A percentile compares a stretch with the other conserved stretches of the same genome.
phyloP scores from a whole-genome alignment of 64 coral and sea anemone species.

The Dendronephthya gigantea region DNA sequence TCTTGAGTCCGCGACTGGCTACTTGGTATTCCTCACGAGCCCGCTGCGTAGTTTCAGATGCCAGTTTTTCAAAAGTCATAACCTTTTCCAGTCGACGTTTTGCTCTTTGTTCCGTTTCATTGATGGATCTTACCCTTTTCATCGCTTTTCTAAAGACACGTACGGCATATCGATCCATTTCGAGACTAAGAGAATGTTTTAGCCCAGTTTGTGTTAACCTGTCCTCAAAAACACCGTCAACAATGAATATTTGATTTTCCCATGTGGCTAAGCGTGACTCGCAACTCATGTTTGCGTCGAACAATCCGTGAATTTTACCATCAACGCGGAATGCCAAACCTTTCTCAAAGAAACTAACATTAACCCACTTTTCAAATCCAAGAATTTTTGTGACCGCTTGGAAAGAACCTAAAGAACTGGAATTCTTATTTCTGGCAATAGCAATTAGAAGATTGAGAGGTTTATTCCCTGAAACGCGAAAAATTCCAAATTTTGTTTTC shows the following conservation, averaged over 20 bases:
- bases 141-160: too few species aligned
- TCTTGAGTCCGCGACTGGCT: too few species aligned
- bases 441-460: background rate
- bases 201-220: background rate
- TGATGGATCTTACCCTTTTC: too few species aligned
- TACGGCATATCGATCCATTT: background rate
- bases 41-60: too few species aligned
- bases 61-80: too few species aligned
- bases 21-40: too few species aligned
- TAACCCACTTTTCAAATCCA: background rate
- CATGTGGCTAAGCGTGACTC: background rate
- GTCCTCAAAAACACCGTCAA: background rate
- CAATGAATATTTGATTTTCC: background rate
- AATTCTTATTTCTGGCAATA: background rate
- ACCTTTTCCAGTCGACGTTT: too few species aligned
- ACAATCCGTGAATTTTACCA: background rate
- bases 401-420: background rate
- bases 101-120: too few species aligned
- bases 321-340: background rate
- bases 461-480: too few species aligned
- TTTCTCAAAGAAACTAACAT: background rate
- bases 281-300: background rate
- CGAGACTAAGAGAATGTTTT: background rate
- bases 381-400: background rate
- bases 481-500: too few species aligned